Percentiles rank a stretch among this genome's conserved stretches.
Conservation (phyloP, 2,888 invertebrate genomes). For the Drosophila austrosaltans region DNA sequence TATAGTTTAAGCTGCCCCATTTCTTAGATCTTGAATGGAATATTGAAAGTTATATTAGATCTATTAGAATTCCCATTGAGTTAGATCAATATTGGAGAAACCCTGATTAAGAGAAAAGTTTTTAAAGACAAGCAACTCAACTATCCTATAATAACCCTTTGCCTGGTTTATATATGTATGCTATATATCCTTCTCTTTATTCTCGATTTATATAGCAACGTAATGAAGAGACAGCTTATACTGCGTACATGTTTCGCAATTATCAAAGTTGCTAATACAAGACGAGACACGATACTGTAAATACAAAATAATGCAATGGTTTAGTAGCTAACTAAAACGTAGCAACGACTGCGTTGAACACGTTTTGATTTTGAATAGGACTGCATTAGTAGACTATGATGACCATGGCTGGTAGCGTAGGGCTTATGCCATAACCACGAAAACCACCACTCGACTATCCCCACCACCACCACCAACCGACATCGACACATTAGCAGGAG, state of each 20-base stretch:
- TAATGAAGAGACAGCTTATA: slow-evolving; percentile 50
- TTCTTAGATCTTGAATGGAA: too few species aligned
- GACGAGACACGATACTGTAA: slow-evolving; percentile 15
- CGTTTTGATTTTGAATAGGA: slow-evolving; percentile 77
- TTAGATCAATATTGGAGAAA: too few species aligned
- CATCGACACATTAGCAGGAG: background rate
- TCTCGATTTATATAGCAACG: slow-evolving; percentile 44
- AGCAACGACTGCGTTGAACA: slow-evolving; percentile 48
- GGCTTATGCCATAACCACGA: slow-evolving; percentile 66
- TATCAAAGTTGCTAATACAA: slow-evolving; percentile 53
- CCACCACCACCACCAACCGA: slow-evolving; percentile 9
- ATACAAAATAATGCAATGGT: background rate
- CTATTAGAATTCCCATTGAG: too few species aligned
- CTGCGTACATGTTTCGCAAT: slow-evolving; percentile 29
- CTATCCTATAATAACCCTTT: too few species aligned
- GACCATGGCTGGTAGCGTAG: slow-evolving; percentile 13
- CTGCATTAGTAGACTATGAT: slow-evolving; percentile 53
- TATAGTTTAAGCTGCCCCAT: background rate
- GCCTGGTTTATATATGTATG: too few species aligned
- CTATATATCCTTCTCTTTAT: too few species aligned
- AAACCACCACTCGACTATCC: slow-evolving; percentile 31
- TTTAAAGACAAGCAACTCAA: too few species aligned
- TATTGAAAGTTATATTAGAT: too few species aligned
- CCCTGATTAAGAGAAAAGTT: too few species aligned
- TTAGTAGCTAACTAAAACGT: slow-evolving; percentile 1